Evolutionary conservation across 1,140 invertebrate species (phyloP).

Genomic region (Drosophila bifasciata): DNA sequence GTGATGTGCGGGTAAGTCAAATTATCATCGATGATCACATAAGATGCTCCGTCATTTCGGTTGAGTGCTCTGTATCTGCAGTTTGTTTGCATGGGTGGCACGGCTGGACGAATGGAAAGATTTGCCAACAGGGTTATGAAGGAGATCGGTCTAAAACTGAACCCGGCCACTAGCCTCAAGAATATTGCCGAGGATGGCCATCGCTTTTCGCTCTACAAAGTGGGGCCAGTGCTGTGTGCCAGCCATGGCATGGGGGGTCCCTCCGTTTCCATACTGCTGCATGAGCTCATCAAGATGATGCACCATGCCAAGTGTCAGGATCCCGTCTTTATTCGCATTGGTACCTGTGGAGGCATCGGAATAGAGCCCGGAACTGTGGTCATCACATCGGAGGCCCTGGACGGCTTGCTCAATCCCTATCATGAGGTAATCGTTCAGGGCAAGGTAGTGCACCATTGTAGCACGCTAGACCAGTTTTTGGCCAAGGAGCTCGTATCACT

Average conservation of each 20-base stretch:
- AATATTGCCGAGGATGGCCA: constrained; percentile 43
- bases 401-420: constrained; percentile 86
- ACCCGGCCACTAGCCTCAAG: constrained; percentile 32
- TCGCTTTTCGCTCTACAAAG: constrained; percentile 57
- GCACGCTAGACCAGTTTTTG: constrained; percentile 91
- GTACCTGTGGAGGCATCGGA: constrained; percentile 91
- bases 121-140: constrained; percentile 55
- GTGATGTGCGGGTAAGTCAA: constrained; percentile 62
- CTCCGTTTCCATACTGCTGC: constrained; percentile 90
- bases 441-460: constrained; percentile 85
- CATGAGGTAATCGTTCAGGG: constrained; percentile 86
- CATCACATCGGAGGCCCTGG: constrained; percentile 88
- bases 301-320: constrained; percentile 89
- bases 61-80: not conserved
- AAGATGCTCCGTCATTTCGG: no score
- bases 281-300: constrained; percentile 92
- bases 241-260: constrained; percentile 93
- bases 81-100: constrained; percentile 64
- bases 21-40: no score
- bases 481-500: constrained; percentile 90
- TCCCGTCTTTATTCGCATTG: constrained; percentile 90
- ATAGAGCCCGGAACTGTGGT: constrained; percentile 89
- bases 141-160: constrained; percentile 60
- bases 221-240: constrained; percentile 70
- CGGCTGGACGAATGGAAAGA: constrained; percentile 34